Percentiles rank a stretch among this genome's conserved stretches.
Conservation (phyloP, 64 coral and sea anemone species). For the Montipora efflorescens region DNA sequence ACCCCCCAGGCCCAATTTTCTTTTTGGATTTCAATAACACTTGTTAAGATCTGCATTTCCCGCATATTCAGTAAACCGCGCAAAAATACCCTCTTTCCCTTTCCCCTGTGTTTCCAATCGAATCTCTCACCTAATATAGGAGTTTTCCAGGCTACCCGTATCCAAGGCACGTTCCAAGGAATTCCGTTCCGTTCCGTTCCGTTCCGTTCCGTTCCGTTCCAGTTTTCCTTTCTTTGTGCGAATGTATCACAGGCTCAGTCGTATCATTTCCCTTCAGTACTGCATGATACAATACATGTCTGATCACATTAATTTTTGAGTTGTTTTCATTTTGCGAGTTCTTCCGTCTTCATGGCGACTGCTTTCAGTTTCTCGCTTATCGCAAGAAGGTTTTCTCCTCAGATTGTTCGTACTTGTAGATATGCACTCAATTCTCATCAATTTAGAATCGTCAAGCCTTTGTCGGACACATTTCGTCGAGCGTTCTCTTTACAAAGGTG, state of each 20-base stretch:
- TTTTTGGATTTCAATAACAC: too few species aligned
- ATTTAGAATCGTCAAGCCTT: neutral
- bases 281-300: neutral
- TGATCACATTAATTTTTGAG: neutral
- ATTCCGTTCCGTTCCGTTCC: too few species aligned
- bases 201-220: neutral
- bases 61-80: too few species aligned
- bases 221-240: neutral
- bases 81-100: too few species aligned
- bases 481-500: neutral
- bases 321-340: neutral
- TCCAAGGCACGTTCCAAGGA: too few species aligned
- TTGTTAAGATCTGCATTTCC: too few species aligned
- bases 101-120: too few species aligned
- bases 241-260: neutral
- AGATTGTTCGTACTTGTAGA: neutral
- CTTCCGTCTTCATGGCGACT: neutral
- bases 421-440: neutral
- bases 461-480: neutral
- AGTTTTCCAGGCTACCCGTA: too few species aligned
- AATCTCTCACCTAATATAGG: too few species aligned
- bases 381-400: constrained; percentile 9
- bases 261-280: neutral
- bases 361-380: neutral
- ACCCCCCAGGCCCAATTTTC: too few species aligned